Evolutionary conservation across 1,140 invertebrate genomes (phyloP), one percentile per base, ranked within the genome.

Genomic region (Lordiphosa mommai): DNA sequence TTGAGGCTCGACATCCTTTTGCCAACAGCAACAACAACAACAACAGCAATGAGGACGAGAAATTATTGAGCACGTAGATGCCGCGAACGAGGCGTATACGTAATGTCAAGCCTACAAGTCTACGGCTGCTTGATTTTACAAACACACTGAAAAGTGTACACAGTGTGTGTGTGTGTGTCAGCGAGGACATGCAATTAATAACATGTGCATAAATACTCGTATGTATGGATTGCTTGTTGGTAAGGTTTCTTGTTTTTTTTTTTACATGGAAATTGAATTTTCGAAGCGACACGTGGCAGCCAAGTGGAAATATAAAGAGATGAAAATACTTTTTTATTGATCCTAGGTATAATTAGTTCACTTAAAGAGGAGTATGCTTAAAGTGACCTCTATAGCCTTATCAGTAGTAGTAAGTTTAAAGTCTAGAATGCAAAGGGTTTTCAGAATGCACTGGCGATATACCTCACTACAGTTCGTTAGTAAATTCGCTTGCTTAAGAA

Each of bases 141-240:
- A 32, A 30, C 29, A 47, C 27, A 47, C 13, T 33, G 23, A 47
- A 14, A 47, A 33, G n/a, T 27, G 13, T 10, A 32, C n/a, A 32
- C 10, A 14, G 38, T 56, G 33, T 33, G 13, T 44, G 36, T 46
- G 34, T 58, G 47, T 9, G 48, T 66, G 52, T 61, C 27, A 17
- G 14, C 44, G 52, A 60, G 50, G 50, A 55, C 59, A 60, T 71
- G 65, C 74, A 79, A 82, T 80, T 80, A 80, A 70, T 69, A 69
- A 58, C 66, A 63, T 70, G 51, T 60, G 58, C 73, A 79, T 59
- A 69, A 60, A 65, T 52, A 53, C 33, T 13, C 27, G 8, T 30
- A 13, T 30, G n/a, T 29, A 8, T 46, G 46, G 47, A 63, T 59
- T 52, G 40, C 51, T 55, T 41, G 49, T 46, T 29, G 40, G 40